These are phyloP conservation scores for Plestiodon gilberti DNA, from an alignment of 2,113 vertebrate species.

Conservation along the genomic window DNA sequence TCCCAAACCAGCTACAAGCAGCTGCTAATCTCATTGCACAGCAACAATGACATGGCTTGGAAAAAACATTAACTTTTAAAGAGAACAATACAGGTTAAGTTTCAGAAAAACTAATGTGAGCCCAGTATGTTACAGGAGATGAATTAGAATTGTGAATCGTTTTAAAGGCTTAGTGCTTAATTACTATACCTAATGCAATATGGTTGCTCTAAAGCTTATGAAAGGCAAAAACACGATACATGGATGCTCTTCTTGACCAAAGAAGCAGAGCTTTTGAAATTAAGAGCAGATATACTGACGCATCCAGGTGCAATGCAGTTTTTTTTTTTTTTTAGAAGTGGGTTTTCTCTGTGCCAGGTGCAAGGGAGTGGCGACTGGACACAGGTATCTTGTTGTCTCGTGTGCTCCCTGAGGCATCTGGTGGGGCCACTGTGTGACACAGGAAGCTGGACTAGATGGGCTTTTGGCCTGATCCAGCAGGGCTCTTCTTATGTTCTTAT, in stretches of 20 bases:
- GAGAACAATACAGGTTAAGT: conserved; percentile 53
- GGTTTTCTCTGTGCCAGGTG: no score
- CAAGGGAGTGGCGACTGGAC: no score
- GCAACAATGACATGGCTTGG: conserved; percentile 61
- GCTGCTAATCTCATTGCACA: conserved; percentile 58
- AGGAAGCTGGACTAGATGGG: no score
- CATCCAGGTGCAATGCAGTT: neutral
- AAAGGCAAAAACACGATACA: conserved; percentile 38
- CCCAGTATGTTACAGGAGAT: conserved; percentile 60
- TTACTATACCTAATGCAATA: conserved; percentile 34
- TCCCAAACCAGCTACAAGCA: conserved; percentile 49
- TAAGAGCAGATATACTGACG: conserved; percentile 5
- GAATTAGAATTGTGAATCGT: conserved; percentile 54
- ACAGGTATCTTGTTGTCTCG: no score
- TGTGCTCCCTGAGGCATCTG: no score
- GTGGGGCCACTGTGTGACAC: no score
- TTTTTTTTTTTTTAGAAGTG: no score
- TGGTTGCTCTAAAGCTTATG: conserved; percentile 48
- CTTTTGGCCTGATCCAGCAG: no score
- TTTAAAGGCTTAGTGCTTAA: conserved; percentile 67
- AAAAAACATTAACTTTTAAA: conserved; percentile 69
- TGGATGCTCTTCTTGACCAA: conserved; percentile 39
- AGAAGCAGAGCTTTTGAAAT: conserved; percentile 53
- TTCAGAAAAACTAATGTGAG: conserved; percentile 57
- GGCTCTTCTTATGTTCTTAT: no score